A percentile compares a stretch with the other conserved stretches of the same genome.
phyloP scores from a whole-genome alignment of 2,797 vertebrate species.

The Ciconia nigra region DNA sequence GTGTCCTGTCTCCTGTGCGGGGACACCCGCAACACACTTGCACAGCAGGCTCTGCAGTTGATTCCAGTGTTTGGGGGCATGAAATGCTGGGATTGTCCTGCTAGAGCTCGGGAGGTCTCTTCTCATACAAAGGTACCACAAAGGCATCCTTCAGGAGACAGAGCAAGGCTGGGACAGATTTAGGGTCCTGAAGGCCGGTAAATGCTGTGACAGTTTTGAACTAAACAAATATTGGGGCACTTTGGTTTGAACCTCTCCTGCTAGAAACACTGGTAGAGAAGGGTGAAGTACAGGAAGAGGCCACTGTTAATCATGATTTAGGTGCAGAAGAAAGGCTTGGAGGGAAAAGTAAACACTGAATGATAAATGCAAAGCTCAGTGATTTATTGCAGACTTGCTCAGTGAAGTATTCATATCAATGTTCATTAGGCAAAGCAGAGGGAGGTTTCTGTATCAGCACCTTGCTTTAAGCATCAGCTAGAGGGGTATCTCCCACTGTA shows the following conservation, averaged over 20 bases:
- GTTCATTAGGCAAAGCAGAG: background rate
- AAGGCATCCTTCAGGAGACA: background rate
- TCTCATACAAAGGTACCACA: background rate
- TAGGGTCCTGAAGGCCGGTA: background rate
- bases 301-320: background rate
- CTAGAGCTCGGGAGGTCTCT: background rate
- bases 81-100: background rate
- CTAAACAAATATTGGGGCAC: background rate
- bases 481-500: background rate
- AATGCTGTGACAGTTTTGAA: background rate
- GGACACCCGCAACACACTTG: fast-evolving
- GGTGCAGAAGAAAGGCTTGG: background rate
- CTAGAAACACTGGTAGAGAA: background rate
- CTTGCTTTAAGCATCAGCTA: background rate
- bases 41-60: background rate
- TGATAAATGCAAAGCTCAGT: background rate
- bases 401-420: fast-evolving
- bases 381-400: background rate
- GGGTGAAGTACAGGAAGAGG: background rate
- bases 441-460: background rate
- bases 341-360: background rate
- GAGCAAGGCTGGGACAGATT: background rate
- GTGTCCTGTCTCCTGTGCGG: fast-evolving
- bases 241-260: background rate
- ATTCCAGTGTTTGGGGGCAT: background rate